Conservation (phyloP, 2,113 vertebrate species). For the Colinus virginianus region DNA sequence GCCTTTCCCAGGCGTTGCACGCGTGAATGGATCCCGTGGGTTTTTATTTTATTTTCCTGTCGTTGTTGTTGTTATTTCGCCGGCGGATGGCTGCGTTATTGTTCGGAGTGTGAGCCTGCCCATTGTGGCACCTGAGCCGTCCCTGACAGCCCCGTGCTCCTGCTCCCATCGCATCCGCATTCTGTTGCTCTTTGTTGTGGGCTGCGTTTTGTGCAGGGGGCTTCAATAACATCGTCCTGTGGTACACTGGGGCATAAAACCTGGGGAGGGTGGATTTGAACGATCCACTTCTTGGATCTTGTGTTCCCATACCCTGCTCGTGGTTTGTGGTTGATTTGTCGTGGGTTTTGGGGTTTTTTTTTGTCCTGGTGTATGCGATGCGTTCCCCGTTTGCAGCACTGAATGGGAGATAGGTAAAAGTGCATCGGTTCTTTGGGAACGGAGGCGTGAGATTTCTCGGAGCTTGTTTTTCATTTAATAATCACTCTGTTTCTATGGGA, state of each 20-base stretch:
- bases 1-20: neutral
- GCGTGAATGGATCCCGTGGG: neutral
- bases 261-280: neutral
- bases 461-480: too few species aligned
- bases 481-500: too few species aligned
- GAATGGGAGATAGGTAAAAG: neutral
- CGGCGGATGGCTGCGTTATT: slow-evolving; percentile 10
- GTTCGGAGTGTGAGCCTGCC: slow-evolving; percentile 16
- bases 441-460: neutral
- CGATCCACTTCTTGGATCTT: neutral
- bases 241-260: neutral
- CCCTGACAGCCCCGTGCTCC: neutral
- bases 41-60: neutral
- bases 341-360: neutral
- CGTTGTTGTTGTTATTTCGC: neutral
- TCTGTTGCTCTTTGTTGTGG: slow-evolving; percentile 66
- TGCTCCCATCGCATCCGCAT: neutral
- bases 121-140: slow-evolving; percentile 36
- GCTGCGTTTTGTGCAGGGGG: slow-evolving; percentile 20
- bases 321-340: neutral
- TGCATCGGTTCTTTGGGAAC: neutral
- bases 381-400: neutral
- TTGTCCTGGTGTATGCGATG: neutral
- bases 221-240: neutral
- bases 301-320: neutral